These are phyloP conservation scores for Pollimyrus isidori DNA, from an alignment of 2,113 vertebrate genomes.

Conservation along the genomic window DNA sequence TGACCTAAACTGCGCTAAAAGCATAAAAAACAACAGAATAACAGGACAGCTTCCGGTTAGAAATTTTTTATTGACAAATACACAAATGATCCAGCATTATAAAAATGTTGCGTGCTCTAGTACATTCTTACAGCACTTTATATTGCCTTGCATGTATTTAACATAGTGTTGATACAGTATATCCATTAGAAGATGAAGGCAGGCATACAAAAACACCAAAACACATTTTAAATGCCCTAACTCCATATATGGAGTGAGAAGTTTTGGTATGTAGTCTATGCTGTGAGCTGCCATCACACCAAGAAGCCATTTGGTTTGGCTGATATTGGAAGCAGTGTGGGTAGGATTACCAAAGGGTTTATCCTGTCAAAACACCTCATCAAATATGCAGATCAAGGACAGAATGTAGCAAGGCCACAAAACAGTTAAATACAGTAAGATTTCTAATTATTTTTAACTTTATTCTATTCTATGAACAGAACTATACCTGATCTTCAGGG, in stretches of 20 bases:
- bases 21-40: background rate
- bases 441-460: background rate
- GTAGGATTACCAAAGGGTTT: background rate
- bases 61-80: conserved; percentile 13
- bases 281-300: background rate
- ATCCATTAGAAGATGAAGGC: background rate
- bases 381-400: background rate
- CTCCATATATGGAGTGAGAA: background rate
- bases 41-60: background rate
- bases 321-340: background rate
- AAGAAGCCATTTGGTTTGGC: background rate
- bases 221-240: background rate
- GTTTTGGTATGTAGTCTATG: background rate
- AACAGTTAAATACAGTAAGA: background rate
- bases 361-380: background rate
- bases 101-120: conserved; percentile 11
- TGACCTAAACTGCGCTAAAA: background rate
- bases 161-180: background rate
- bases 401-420: background rate
- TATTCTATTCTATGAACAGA: background rate
- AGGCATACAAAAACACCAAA: background rate
- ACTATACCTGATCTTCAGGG: background rate
- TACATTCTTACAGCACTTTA: background rate
- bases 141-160: background rate
- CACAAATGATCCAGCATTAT: conserved; percentile 19